Evolutionary conservation across 2,888 invertebrate genomes (phyloP), one percentile per base, ranked within the genome.

Genomic region (Sphaeridia pumilis): DNA sequence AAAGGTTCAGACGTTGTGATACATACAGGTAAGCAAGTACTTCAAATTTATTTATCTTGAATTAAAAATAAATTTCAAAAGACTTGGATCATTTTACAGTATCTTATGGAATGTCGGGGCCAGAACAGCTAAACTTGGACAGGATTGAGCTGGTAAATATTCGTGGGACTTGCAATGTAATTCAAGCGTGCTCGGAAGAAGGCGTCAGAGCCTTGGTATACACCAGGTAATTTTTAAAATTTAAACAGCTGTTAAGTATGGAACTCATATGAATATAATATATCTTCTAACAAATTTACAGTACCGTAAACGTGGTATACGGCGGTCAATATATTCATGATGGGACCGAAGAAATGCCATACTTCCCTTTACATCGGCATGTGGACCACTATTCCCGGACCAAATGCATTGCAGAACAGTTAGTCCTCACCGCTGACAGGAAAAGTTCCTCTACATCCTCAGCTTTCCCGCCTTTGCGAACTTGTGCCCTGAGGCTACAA

Each of bases 71-170:
- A n/a, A n/a, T n/a, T n/a, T n/a, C n/a, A 31, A 14, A 31, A 10
- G 31, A n/a, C n/a, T n/a, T n/a, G n/a, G n/a, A n/a, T n/a, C n/a
- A n/a, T n/a, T 43, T 46, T 56, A 22, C 14, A 60, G 73, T 73
- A 3, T 72, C 72, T 1, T 73, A 70, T 59, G 73, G 73, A 14
- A 73, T 73, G 72, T 71, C 71, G 26, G 73, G 73, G 4, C 65
- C 67, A 46, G 71, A 71, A 59, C 70, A 70, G 67, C 68, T 54
- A 14, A 26, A 57, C 38, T 59, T 59, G 55, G 56, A 72, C 59
- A 69, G 64, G 52, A 66, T 66, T 25, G 70, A 72, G 57, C 60
- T 66, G 41, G 68, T 73, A 2, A 73, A 73, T 63, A 64, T 72
- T 22, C 60, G 60, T n/a, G 73, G 73, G 25, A 72, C 71, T 17